Evolutionary conservation across 2,113 vertebrate genomes (phyloP).

Genomic region (Callospermophilus lateralis): DNA sequence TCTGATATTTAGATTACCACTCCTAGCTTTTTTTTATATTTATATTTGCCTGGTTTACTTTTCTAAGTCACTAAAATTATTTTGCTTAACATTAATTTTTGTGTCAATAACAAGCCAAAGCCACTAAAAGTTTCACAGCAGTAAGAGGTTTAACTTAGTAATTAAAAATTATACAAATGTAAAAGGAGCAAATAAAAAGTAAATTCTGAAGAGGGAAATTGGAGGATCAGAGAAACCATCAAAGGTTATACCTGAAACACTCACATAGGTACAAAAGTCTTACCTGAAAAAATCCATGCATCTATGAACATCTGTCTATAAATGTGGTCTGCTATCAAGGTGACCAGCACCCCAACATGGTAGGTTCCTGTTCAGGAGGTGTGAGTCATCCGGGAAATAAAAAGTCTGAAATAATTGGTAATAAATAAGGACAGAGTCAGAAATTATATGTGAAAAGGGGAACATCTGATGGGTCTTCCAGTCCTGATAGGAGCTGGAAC

Average conservation of each 20-base stretch:
- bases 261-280: no score
- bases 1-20: background rate
- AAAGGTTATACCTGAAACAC: background rate
- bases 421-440: no score
- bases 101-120: background rate
- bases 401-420: no score
- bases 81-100: background rate
- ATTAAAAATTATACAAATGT: background rate
- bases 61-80: background rate
- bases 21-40: background rate
- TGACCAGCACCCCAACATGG: no score
- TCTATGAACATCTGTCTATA: background rate
- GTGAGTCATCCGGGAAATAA: no score
- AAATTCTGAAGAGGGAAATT: background rate
- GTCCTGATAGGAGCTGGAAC: no score
- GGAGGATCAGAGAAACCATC: background rate
- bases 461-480: no score
- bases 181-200: background rate
- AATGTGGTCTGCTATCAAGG: no score
- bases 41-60: background rate
- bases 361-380: no score
- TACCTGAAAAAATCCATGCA: background rate
- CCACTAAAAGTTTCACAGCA: background rate
- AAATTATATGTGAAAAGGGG: no score
- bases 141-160: background rate